Evolutionary conservation across 2,797 vertebrate species (phyloP).

Genomic region (Sardinella longiceps): DNA sequence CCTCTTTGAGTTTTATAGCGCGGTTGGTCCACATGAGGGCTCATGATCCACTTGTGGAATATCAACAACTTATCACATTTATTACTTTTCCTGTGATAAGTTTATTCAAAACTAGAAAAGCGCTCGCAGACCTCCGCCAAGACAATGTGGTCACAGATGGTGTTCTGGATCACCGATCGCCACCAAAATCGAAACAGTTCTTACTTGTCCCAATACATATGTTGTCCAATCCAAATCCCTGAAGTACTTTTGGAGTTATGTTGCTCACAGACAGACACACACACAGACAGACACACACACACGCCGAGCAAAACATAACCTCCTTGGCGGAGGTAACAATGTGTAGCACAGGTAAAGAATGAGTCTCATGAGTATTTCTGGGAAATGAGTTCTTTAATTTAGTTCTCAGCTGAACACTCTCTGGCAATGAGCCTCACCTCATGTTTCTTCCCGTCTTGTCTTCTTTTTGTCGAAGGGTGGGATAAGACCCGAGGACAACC

Average conservation of each 20-base stretch:
- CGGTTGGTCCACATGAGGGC: neutral
- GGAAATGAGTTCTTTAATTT: neutral
- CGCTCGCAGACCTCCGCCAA: too few species aligned
- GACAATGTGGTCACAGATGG: too few species aligned
- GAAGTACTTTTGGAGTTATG: too few species aligned
- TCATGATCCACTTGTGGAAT: neutral
- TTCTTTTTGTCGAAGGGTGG: constrained; percentile 73
- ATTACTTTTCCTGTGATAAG: neutral
- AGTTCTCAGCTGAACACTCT: neutral
- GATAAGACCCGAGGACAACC: constrained; percentile 77
- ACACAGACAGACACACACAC: too few species aligned
- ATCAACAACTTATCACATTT: neutral
- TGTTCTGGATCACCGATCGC: too few species aligned
- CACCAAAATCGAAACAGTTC: too few species aligned
- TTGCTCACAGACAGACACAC: too few species aligned
- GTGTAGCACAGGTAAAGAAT: neutral
- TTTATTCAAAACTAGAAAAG: neutral
- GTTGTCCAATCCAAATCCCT: too few species aligned
- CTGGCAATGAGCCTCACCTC: neutral
- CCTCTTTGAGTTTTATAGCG: neutral
- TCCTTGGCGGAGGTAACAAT: too few species aligned
- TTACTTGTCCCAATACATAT: too few species aligned
- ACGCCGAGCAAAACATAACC: too few species aligned
- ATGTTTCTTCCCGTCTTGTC: neutral
- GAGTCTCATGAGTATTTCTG: neutral